Percentiles rank a stretch among this genome's conserved stretches.
phyloP scores from a whole-genome alignment of 1,140 invertebrate genomes.

The Pogonomyrmex californicus region DNA sequence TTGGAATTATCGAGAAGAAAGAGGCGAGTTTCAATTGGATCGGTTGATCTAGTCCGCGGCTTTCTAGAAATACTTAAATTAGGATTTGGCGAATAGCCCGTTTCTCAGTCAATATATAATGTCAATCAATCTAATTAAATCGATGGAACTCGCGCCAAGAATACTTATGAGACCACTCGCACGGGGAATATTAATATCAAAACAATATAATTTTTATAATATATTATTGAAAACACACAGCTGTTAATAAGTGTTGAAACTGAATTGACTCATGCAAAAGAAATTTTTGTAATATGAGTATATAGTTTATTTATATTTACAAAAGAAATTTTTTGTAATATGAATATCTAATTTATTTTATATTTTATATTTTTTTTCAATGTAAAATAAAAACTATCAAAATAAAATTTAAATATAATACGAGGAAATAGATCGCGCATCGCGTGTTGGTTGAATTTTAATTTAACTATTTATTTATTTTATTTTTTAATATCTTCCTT shows the following conservation, averaged over 20 bases:
- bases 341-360: too few species aligned
- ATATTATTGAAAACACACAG: not conserved
- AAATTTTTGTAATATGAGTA: not conserved
- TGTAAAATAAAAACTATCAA: not conserved
- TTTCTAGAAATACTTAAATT: constrained; percentile 3
- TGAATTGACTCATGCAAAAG: not conserved
- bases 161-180: not conserved
- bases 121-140: constrained; percentile 9
- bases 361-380: not conserved
- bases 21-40: not conserved
- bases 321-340: not conserved
- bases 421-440: not conserved
- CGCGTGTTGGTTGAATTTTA: not conserved
- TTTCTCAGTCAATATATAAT: not conserved
- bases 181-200: not conserved
- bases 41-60: not conserved
- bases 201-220: not conserved
- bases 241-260: not conserved
- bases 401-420: not conserved
- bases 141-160: not conserved
- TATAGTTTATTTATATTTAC: too few species aligned
- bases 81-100: not conserved
- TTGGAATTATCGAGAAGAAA: not conserved
- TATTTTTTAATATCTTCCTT: not conserved
- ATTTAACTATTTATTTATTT: not conserved